Conservation (phyloP, 2,888 invertebrate genomes). For the Synergus gifuensis region DNA sequence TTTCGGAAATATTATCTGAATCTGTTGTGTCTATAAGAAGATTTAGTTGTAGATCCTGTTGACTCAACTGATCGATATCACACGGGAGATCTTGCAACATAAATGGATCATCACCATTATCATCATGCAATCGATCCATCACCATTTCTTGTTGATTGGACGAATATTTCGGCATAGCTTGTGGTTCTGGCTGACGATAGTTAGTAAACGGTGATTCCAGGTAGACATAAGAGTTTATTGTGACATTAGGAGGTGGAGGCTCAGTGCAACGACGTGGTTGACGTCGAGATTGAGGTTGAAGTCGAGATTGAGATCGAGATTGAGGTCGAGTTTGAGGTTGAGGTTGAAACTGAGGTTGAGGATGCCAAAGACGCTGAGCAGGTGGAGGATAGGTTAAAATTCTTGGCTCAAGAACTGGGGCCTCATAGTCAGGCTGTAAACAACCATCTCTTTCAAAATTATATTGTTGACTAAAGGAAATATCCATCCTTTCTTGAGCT, state of each 20-base stretch:
- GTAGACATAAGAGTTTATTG: background rate
- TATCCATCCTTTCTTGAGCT: too few species aligned
- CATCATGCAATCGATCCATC: background rate
- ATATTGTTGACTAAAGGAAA: too few species aligned
- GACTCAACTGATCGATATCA: background rate
- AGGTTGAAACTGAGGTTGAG: background rate
- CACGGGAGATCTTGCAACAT: background rate
- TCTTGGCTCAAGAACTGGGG: too few species aligned
- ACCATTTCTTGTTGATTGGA: background rate
- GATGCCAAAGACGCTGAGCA: too few species aligned
- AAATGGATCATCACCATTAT: background rate
- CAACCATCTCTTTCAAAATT: too few species aligned
- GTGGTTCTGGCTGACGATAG: background rate
- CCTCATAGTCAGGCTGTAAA: too few species aligned
- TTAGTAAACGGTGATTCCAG: background rate
- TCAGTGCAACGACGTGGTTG: background rate
- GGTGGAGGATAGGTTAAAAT: too few species aligned
- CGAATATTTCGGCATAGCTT: background rate
- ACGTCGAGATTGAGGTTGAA: background rate
- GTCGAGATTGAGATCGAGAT: background rate
- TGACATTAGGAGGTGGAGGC: slow-evolving; percentile 13
- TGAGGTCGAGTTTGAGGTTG: background rate
- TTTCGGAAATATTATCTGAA: background rate
- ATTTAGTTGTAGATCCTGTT: background rate
- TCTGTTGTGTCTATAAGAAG: background rate